Conservation (phyloP, 2,797 vertebrate species). For the Amazonetta brasiliensis region DNA sequence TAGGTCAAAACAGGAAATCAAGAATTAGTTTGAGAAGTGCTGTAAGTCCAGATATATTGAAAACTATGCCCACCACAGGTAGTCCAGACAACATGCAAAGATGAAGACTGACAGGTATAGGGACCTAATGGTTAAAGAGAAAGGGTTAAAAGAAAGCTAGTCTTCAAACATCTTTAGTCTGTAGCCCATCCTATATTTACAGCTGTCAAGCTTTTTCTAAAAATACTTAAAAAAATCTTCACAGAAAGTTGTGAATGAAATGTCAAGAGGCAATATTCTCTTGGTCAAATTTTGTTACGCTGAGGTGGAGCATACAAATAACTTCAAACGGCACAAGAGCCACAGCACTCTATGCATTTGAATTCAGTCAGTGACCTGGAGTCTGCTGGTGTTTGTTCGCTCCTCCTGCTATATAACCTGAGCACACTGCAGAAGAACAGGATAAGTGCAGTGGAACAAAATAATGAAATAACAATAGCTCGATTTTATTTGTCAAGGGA, state of each 20-base stretch:
- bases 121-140: not conserved
- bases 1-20: not conserved
- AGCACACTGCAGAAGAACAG: not conserved
- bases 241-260: not conserved
- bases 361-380: not conserved
- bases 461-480: not conserved
- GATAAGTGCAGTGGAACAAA: not conserved
- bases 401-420: not conserved
- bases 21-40: not conserved
- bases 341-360: not conserved
- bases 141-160: not conserved
- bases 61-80: not conserved
- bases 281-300: not conserved
- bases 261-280: not conserved
- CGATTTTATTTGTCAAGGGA: not conserved
- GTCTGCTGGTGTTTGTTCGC: not conserved
- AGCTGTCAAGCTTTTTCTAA: not conserved
- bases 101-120: not conserved
- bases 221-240: not conserved
- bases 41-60: fast-evolving
- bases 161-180: not conserved
- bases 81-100: not conserved
- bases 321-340: not conserved
- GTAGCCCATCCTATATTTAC: not conserved
- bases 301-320: not conserved